Evolutionary conservation across 2,113 vertebrate genomes (phyloP).

Genomic region (Sorex fumeus): DNA sequence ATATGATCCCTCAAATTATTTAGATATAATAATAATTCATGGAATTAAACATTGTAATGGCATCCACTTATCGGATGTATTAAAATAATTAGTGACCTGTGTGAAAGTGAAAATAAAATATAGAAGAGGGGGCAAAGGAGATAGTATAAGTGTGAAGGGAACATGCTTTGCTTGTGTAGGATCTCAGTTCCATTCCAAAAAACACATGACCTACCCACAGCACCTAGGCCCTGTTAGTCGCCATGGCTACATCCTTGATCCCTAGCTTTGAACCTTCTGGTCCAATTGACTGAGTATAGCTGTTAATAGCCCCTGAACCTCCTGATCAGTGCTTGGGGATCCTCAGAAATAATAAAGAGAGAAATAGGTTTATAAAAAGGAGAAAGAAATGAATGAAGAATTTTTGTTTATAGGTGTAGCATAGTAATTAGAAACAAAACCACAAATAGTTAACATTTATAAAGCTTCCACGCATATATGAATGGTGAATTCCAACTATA

Average conservation of each 20-base stretch:
- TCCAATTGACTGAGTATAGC: too few species aligned
- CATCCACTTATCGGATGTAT: constrained; percentile 28
- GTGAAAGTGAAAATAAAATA: not conserved
- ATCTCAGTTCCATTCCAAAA: too few species aligned
- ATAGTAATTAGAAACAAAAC: constrained; percentile 33
- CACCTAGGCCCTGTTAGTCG: too few species aligned
- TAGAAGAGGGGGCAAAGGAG: not conserved
- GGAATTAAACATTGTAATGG: constrained; percentile 8
- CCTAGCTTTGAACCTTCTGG: too few species aligned
- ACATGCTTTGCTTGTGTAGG: too few species aligned
- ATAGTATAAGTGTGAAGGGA: too few species aligned
- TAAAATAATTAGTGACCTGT: not conserved
- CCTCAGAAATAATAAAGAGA: not conserved
- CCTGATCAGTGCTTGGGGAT: too few species aligned
- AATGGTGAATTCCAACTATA: constrained; percentile 25
- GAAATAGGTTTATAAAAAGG: not conserved
- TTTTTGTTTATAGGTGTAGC: constrained; percentile 26
- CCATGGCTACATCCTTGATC: too few species aligned
- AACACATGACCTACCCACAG: too few species aligned
- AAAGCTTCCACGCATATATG: constrained; percentile 33
- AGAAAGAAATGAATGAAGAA: not conserved
- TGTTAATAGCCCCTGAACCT: too few species aligned
- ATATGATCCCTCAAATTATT: constrained; percentile 35
- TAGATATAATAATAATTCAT: constrained; percentile 13
- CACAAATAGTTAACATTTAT: constrained; percentile 21